These are phyloP conservation scores for Eira barbara DNA, from an alignment of 2,113 vertebrate genomes.

Conservation along the genomic window DNA sequence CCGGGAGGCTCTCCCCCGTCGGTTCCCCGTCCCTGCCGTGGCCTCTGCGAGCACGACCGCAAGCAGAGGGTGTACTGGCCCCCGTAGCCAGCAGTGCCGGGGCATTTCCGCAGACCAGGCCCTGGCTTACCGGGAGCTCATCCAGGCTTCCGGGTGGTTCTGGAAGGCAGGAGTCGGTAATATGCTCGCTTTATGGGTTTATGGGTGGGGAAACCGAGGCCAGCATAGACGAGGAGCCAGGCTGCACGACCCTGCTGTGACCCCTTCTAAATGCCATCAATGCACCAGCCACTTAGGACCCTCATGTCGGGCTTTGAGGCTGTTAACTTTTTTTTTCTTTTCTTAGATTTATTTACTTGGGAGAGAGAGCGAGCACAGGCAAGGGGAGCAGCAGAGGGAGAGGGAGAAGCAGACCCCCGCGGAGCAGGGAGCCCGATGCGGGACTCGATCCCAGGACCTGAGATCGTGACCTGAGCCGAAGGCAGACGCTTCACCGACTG, in stretches of 20 bases:
- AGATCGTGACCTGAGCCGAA: background rate
- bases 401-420: too few species aligned
- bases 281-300: background rate
- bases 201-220: background rate
- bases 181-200: fast-evolving
- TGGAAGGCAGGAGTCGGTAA: background rate
- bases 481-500: background rate
- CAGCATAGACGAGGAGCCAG: background rate
- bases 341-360: background rate
- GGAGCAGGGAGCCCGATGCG: background rate
- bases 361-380: background rate
- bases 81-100: background rate
- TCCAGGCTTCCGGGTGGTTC: background rate
- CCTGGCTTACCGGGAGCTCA: fast-evolving
- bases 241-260: fast-evolving
- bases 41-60: fast-evolving
- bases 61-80: too few species aligned
- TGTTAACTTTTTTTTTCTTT: background rate
- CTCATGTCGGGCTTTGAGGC: background rate
- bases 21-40: background rate
- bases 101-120: background rate
- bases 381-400: background rate
- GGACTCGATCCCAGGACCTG: background rate
- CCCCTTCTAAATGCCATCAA: too few species aligned
- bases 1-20: fast-evolving